A percentile compares a stretch with the other conserved stretches of the same genome.
phyloP scores from a whole-genome alignment of 2,888 invertebrate species.

The Diarsia mendica region DNA sequence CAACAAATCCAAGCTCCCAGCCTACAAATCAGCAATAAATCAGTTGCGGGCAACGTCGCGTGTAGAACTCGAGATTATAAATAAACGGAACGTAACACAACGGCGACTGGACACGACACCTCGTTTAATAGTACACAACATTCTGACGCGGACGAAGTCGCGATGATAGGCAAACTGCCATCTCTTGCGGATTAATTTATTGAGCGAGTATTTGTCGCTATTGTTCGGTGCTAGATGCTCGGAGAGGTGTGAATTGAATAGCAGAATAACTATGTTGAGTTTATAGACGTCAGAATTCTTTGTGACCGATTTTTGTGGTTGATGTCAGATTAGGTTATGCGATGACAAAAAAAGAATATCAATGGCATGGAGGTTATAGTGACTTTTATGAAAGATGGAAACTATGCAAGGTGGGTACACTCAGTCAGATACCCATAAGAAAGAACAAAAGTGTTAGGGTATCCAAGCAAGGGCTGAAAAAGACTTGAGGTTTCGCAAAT shows the following conservation, averaged over 20 bases:
- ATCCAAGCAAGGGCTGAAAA: neutral
- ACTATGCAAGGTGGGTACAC: no score
- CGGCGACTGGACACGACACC: constrained; percentile 62
- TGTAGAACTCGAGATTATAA: constrained; percentile 70
- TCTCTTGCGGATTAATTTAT: constrained; percentile 55
- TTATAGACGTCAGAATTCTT: neutral
- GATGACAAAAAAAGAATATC: neutral
- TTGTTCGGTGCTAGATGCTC: constrained; percentile 49
- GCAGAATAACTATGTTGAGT: constrained; percentile 9
- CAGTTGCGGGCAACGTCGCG: constrained; percentile 64
- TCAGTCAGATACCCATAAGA: neutral
- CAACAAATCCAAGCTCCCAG: constrained; percentile 59
- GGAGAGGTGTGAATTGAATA: constrained; percentile 44
- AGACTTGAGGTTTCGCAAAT: neutral
- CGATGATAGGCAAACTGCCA: constrained; percentile 56
- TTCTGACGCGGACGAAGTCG: constrained; percentile 60
- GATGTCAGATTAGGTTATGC: neutral
- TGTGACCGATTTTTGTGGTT: neutral
- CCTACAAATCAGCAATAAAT: constrained; percentile 67
- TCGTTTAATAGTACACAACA: constrained; percentile 65
- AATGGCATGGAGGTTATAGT: neutral
- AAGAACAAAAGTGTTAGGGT: neutral
- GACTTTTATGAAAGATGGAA: neutral
- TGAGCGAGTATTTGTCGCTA: constrained; percentile 60
- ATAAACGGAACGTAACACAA: constrained; percentile 71